A percentile compares a stretch with the other conserved stretches of the same genome.
These are phyloP conservation scores for Oophaga pumilio DNA, from an alignment of 2,113 vertebrate species.

Conservation along the genomic window DNA sequence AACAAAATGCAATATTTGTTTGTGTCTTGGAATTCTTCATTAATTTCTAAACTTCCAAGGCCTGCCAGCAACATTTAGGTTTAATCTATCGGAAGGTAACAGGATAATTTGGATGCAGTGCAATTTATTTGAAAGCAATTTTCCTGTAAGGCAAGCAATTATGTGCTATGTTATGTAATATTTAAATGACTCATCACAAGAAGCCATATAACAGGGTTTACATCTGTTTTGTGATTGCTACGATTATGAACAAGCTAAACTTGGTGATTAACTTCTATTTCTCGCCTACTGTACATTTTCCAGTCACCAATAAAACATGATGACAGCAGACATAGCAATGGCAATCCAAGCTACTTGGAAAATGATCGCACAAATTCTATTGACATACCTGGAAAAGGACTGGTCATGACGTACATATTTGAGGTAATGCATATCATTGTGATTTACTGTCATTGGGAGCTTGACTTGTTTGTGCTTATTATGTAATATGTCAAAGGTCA, in stretches of 20 bases:
- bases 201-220: background rate
- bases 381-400: constrained; percentile 69
- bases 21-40: too few species aligned
- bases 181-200: background rate
- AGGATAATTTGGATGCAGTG: background rate
- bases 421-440: constrained; percentile 61
- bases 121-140: background rate
- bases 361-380: constrained; percentile 63
- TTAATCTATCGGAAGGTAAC: background rate
- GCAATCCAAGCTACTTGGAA: constrained; percentile 54
- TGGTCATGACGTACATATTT: constrained; percentile 70
- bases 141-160: background rate
- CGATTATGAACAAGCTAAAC: background rate
- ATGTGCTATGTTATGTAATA: background rate
- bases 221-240: background rate
- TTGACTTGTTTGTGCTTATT: background rate
- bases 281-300: constrained; percentile 17
- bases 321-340: background rate
- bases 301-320: background rate
- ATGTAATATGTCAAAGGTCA: background rate
- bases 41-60: too few species aligned
- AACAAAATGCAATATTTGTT: too few species aligned
- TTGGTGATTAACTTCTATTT: background rate
- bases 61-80: too few species aligned
- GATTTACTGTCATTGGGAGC: background rate